phyloP scores from a whole-genome alignment of 2,797 vertebrate genomes.

The Onychomys leucogaster region DNA sequence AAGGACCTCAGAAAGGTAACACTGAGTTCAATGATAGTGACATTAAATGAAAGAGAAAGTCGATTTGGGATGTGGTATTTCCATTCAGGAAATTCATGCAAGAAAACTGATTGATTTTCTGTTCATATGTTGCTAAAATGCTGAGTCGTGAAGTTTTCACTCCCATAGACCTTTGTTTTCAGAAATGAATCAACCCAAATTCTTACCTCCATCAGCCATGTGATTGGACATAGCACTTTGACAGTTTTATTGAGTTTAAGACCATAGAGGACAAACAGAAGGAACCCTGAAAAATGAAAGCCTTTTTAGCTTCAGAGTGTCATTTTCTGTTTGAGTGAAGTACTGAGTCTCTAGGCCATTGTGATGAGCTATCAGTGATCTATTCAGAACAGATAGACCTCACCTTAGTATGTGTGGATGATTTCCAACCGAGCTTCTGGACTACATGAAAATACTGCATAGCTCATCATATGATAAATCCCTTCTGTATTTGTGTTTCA shows the following conservation, averaged over 20 bases:
- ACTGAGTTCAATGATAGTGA: neutral
- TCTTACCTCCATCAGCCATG: conserved; percentile 47
- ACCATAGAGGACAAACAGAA: conserved; percentile 50
- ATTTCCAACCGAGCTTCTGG: conserved; percentile 46
- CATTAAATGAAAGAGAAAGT: neutral
- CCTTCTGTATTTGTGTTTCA: conserved; percentile 17
- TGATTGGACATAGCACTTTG: conserved; percentile 52
- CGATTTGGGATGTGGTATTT: neutral
- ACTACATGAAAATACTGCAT: neutral
- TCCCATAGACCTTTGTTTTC: neutral
- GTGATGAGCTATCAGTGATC: conserved; percentile 47
- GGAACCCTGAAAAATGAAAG: conserved; percentile 15
- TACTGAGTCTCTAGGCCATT: neutral
- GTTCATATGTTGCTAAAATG: neutral
- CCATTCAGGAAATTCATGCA: conserved; percentile 48
- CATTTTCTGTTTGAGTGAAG: conserved; percentile 42
- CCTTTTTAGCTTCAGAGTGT: conserved; percentile 43
- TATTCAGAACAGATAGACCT: conserved; percentile 39
- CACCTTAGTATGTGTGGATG: conserved; percentile 20
- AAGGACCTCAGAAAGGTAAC: neutral
- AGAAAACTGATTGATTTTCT: conserved; percentile 53
- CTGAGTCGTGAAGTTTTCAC: neutral
- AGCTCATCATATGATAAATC: conserved; percentile 14
- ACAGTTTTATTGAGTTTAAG: conserved; percentile 63
- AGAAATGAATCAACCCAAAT: conserved; percentile 62